These are phyloP conservation scores for Bufo bufo DNA, from an alignment of 2,113 vertebrate genomes.

Conservation along the genomic window DNA sequence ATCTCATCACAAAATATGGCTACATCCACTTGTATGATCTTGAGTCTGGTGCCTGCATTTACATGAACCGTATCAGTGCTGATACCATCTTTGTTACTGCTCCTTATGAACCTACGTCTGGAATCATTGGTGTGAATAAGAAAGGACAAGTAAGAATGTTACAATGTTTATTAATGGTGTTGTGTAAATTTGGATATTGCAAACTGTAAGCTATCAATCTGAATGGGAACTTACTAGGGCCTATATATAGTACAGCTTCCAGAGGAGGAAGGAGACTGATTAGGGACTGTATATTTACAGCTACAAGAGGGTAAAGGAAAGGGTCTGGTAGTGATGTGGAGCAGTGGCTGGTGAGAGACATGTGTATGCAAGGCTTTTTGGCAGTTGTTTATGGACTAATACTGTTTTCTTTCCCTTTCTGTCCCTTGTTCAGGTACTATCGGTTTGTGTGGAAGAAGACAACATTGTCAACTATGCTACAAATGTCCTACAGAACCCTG, in stretches of 20 bases:
- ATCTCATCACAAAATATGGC: conserved; percentile 90
- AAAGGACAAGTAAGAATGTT: conserved; percentile 84
- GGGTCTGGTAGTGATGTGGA: too few species aligned
- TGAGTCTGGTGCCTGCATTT: conserved; percentile 90
- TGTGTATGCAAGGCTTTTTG: too few species aligned
- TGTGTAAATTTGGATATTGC: too few species aligned
- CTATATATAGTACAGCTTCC: too few species aligned
- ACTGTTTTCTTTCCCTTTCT: too few species aligned
- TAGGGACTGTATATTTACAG: too few species aligned
- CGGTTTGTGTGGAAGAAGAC: conserved; percentile 92
- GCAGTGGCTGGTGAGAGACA: too few species aligned
- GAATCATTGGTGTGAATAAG: conserved; percentile 93
- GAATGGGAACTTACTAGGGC: too few species aligned
- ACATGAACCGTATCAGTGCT: conserved; percentile 91
- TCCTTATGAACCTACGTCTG: conserved; percentile 87
- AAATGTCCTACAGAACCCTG: conserved; percentile 89
- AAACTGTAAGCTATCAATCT: too few species aligned
- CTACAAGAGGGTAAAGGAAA: too few species aligned
- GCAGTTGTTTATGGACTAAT: background rate
- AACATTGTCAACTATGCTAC: conserved; percentile 92
- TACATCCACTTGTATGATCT: conserved; percentile 92
- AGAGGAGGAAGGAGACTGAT: too few species aligned
- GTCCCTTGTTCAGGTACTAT: conserved; percentile 79
- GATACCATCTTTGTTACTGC: conserved; percentile 93
- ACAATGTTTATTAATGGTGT: background rate